A percentile compares a stretch with the other conserved stretches of the same genome.
Evolutionary conservation across 1,140 invertebrate species (phyloP).

Genomic region (Stratiolaelaps scimitus): DNA sequence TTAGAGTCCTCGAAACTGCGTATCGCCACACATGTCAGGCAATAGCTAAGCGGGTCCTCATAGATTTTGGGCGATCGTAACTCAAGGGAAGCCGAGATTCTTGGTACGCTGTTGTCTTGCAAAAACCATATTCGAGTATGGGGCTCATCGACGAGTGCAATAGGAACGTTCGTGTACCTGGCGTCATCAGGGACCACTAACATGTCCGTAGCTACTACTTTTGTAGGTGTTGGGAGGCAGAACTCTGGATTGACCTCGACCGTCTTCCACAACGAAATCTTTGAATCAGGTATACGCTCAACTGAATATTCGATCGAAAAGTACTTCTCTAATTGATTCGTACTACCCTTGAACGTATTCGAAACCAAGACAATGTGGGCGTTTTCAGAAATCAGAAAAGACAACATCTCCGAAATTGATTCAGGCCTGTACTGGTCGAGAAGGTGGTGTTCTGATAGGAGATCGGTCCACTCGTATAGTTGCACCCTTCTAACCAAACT

Average conservation of each 20-base stretch:
- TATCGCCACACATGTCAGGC: slow-evolving; percentile 69
- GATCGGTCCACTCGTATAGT: slow-evolving; percentile 73
- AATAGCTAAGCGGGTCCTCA: slow-evolving; percentile 66
- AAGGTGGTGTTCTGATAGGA: slow-evolving; percentile 60
- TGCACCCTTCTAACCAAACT: slow-evolving; percentile 48
- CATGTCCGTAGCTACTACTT: slow-evolving; percentile 78
- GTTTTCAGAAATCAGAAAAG: slow-evolving; percentile 62
- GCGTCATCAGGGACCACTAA: slow-evolving; percentile 54
- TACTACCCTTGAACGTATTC: slow-evolving; percentile 53
- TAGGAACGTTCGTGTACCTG: slow-evolving; percentile 44
- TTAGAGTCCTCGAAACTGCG: slow-evolving; percentile 65
- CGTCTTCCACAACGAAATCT: slow-evolving; percentile 57
- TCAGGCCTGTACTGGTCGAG: slow-evolving; percentile 72
- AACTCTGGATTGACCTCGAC: slow-evolving; percentile 53
- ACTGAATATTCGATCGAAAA: slow-evolving; percentile 76
- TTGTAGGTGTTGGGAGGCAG: slow-evolving; percentile 66
- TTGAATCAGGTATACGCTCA: slow-evolving; percentile 52
- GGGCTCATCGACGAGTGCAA: background rate
- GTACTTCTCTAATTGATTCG: slow-evolving; percentile 59
- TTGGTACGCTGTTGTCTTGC: slow-evolving; percentile 78
- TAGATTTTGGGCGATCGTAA: slow-evolving; percentile 72
- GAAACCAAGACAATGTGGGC: slow-evolving; percentile 58
- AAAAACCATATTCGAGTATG: slow-evolving; percentile 72
- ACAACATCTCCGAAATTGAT: slow-evolving; percentile 58
- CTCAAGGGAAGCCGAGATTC: slow-evolving; percentile 64